Evolutionary conservation across 2,888 invertebrate genomes (phyloP), one percentile per base, ranked within the genome.

Genomic region (Teleiodes luculella): DNA sequence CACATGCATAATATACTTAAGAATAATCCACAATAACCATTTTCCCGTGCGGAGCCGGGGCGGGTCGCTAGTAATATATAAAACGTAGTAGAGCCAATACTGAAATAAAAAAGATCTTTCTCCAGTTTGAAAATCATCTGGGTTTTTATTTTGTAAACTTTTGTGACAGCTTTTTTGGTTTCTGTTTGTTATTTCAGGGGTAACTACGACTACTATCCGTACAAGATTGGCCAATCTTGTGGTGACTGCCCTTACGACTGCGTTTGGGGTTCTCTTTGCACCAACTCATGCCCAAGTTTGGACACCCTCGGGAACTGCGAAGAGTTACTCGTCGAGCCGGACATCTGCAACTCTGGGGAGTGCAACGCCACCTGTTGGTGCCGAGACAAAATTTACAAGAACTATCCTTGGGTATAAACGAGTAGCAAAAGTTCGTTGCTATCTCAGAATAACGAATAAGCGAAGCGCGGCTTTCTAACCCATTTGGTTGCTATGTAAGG

Each of bases 361-460:
- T 94, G 94, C 75, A 86, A 87, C 55, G 94, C 94, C 11, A 93
- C 93, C 35, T 94, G 94, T 76, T 83, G 80, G 55, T 94, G 94
- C 73, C 80, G 83, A 61, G 88, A 41, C 28, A 39, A 41, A 7
- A 30, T 51, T 14, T 18, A 91, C 66, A 75, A 67, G 51, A 77
- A 77, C 56, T 70, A 74, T 59, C 79, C 79, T 1, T 80, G 76
- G 74, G 55, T 62, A 33, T 62, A 59, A 59, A n/a, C n/a, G n/a
- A 52, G 13, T 33, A 13, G n/a, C 4, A 43, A n/a, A 6, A 11
- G 5, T n/a, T n/a, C n/a, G n/a, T n/a, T n/a, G n/a, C n/a, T n/a
- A n/a, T n/a, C n/a, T n/a, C n/a, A n/a, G n/a, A n/a, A n/a, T n/a
- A n/a, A n/a, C n/a, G n/a, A n/a, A n/a, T n/a, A n/a, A n/a, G n/a